Evolutionary conservation across 92 coral and sea anemone genomes (phyloP).

Genomic region (Parazoanthus swiftii): DNA sequence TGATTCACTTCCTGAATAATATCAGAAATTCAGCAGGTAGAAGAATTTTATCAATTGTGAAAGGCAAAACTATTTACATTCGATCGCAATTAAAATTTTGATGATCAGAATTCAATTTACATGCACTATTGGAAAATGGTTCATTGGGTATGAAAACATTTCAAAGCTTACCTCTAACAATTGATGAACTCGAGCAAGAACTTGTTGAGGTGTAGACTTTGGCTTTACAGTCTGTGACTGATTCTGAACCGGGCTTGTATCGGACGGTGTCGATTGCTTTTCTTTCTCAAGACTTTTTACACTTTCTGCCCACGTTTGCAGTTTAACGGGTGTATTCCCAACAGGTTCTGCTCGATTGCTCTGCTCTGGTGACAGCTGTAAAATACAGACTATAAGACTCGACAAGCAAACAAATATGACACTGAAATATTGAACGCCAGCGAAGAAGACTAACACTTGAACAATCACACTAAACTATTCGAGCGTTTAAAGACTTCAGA

Average conservation of each 20-base stretch:
- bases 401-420: slow-evolving; percentile 39
- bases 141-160: not conserved
- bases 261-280: slow-evolving; percentile 45
- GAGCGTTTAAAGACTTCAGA: slow-evolving; percentile 46
- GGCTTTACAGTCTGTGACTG: slow-evolving; percentile 33
- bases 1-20: not conserved
- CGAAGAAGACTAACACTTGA: slow-evolving; percentile 19
- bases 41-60: not conserved
- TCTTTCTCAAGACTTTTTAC: slow-evolving; percentile 42
- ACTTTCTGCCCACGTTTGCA: slow-evolving; percentile 46
- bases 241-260: slow-evolving; percentile 36
- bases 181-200: slow-evolving; percentile 90
- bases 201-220: slow-evolving; percentile 92
- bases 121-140: not conserved
- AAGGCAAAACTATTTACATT: not conserved
- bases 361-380: slow-evolving; percentile 25
- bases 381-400: slow-evolving; percentile 19
- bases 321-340: slow-evolving; percentile 26
- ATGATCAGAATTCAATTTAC: not conserved
- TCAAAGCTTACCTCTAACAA: slow-evolving; percentile 69
- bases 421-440: slow-evolving; percentile 38
- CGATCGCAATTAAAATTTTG: not conserved
- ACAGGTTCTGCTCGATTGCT: slow-evolving; percentile 32
- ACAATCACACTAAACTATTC: slow-evolving; percentile 34
- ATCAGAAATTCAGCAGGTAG: slow-evolving; percentile 19